phyloP scores from a whole-genome alignment of 2,888 invertebrate species.

The Gastracanthus pulcherrimus region DNA sequence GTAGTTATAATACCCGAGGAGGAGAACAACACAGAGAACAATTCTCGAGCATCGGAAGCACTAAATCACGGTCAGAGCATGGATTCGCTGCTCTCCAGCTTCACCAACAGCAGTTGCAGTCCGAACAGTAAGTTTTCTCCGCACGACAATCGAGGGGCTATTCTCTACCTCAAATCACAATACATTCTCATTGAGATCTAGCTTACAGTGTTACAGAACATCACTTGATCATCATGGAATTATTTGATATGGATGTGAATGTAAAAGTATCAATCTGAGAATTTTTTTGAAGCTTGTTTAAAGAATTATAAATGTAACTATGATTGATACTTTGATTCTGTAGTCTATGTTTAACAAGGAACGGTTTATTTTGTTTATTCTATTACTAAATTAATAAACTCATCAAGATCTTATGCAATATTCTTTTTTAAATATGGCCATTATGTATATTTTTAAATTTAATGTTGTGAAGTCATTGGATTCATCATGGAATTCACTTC shows the following conservation, averaged over 20 bases:
- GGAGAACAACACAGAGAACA: slow-evolving; percentile 78
- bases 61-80: slow-evolving; percentile 90
- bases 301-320: background rate
- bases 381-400: background rate
- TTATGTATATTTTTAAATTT: no score
- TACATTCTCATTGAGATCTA: slow-evolving; percentile 5
- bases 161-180: slow-evolving; percentile 38
- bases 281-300: background rate
- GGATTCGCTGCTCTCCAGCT: slow-evolving; percentile 93
- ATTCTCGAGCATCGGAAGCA: slow-evolving; percentile 81
- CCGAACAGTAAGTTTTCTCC: slow-evolving; percentile 80
- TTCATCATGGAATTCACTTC: slow-evolving; percentile 15
- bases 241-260: background rate
- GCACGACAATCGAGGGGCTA: slow-evolving; percentile 25
- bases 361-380: background rate
- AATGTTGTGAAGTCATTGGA: background rate
- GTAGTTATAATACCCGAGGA: slow-evolving; percentile 91
- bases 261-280: background rate
- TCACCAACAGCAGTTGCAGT: slow-evolving; percentile 92
- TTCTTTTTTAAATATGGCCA: background rate
- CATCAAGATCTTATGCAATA: background rate
- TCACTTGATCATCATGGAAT: background rate
- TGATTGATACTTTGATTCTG: background rate
- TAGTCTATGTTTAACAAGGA: background rate
- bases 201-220: background rate